Conservation (phyloP, 2,888 invertebrate genomes). For the Nebria salina region DNA sequence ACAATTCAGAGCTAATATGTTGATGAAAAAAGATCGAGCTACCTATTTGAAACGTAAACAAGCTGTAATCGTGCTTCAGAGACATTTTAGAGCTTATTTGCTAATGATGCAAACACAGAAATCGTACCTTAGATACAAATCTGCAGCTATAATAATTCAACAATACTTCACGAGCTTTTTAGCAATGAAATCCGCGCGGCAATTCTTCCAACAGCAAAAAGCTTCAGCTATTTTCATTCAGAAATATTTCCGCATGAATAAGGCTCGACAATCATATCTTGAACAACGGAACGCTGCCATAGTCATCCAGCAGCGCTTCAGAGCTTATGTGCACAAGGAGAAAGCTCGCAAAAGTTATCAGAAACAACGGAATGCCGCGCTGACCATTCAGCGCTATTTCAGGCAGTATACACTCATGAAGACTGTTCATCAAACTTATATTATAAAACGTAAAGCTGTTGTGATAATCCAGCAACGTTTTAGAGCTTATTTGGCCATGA, state of each 20-base stretch:
- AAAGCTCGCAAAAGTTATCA: conserved; percentile 51
- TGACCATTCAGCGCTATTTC: conserved; percentile 58
- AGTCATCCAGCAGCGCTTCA: conserved; percentile 56
- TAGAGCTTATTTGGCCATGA: conserved; percentile 49
- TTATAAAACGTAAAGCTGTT: conserved; percentile 48
- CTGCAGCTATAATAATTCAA: conserved; percentile 59
- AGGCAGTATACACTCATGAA: conserved; percentile 60
- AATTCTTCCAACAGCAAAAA: conserved; percentile 55
- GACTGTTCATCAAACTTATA: conserved; percentile 59
- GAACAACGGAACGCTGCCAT: conserved; percentile 50
- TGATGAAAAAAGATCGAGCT: conserved; percentile 52
- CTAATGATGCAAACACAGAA: conserved; percentile 58
- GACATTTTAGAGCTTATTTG: conserved; percentile 45
- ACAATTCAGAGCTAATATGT: conserved; percentile 57
- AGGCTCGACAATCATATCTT: conserved; percentile 49
- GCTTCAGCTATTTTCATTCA: conserved; percentile 61
- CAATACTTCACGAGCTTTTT: conserved; percentile 60
- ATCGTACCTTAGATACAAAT: conserved; percentile 57
- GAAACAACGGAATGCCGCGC: conserved; percentile 49
- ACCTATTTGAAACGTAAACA: conserved; percentile 56
- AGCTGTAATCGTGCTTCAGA: conserved; percentile 48
- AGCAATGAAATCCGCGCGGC: conserved; percentile 56
- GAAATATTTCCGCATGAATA: conserved; percentile 57
- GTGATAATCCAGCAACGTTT: conserved; percentile 49
- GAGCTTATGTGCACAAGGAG: conserved; percentile 53